Conservation (phyloP, 1,140 invertebrate genomes). For the Orius insidiosus region DNA sequence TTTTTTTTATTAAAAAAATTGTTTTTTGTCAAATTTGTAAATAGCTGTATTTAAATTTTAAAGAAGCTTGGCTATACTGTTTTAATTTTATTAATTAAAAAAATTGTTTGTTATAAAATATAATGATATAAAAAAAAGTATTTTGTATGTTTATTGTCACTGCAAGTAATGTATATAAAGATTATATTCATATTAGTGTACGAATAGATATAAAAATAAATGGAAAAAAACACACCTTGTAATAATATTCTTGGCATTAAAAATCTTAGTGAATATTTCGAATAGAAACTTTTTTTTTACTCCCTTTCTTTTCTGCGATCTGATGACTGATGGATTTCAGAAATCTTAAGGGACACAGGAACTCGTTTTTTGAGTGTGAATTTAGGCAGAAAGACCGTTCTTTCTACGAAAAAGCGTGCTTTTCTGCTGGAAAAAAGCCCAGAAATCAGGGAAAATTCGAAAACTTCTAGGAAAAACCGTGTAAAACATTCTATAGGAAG, state of each 20-base stretch:
- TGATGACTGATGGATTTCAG: no score
- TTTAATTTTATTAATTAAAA: slow-evolving; percentile 2
- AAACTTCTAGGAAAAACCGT: no score
- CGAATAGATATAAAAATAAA: slow-evolving; percentile 5
- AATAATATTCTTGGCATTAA: slow-evolving; percentile 12
- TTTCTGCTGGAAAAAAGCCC: no score
- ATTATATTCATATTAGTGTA: slow-evolving; percentile 8
- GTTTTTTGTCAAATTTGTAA: slow-evolving; percentile 3
- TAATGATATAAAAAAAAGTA: slow-evolving; percentile 4
- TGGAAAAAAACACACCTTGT: slow-evolving; percentile 10
- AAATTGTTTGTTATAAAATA: slow-evolving; percentile 4
- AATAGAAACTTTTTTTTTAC: no score
- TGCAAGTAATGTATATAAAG: background rate
- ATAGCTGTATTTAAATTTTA: slow-evolving; percentile 2
- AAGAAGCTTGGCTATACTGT: slow-evolving; percentile 1
- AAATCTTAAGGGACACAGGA: no score
- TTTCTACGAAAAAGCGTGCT: no score
- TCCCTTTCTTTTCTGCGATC: no score
- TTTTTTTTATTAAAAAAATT: no score
- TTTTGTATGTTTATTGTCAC: slow-evolving; percentile 12
- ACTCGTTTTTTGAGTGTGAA: no score
- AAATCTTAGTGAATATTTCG: background rate
- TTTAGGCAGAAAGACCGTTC: no score
- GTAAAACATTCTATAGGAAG: no score
- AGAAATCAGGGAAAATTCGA: no score